phyloP scores from a whole-genome alignment of 2,797 vertebrate genomes.

The Enteromius paludinosus region DNA sequence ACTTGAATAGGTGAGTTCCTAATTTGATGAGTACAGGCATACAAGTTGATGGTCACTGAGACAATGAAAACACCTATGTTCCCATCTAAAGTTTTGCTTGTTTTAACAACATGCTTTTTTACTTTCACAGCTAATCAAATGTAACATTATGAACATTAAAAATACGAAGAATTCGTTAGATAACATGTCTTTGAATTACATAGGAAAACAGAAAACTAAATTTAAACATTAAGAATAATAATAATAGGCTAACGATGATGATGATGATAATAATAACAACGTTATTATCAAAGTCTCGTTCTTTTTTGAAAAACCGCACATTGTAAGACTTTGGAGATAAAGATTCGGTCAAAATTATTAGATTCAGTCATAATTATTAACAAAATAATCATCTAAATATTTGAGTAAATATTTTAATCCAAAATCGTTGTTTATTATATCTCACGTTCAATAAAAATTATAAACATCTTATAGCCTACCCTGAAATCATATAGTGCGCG shows the following conservation, averaged over 20 bases:
- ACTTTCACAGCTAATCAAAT: not conserved
- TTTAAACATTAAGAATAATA: not conserved
- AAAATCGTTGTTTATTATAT: not conserved
- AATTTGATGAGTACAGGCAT: conserved; percentile 1
- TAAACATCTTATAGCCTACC: not conserved
- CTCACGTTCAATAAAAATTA: not conserved
- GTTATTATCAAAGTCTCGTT: not conserved
- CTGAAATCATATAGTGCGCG: not conserved
- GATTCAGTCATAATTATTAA: not conserved
- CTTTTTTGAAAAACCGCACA: not conserved
- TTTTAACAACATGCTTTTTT: conserved; percentile 6
- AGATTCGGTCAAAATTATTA: not conserved
- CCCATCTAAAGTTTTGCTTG: conserved; percentile 27
- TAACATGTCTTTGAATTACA: not conserved
- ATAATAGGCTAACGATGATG: not conserved
- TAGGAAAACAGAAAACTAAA: not conserved
- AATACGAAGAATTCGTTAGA: not conserved
- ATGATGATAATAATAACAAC: not conserved
- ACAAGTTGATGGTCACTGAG: conserved; percentile 17
- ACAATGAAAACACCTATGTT: conserved; percentile 23
- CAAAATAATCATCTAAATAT: not conserved
- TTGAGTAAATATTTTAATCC: not conserved
- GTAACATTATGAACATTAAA: not conserved
- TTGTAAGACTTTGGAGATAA: not conserved
- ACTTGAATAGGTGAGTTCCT: not conserved